phyloP scores from a whole-genome alignment of 2,797 vertebrate species.

The Hippoglossus hippoglossus region DNA sequence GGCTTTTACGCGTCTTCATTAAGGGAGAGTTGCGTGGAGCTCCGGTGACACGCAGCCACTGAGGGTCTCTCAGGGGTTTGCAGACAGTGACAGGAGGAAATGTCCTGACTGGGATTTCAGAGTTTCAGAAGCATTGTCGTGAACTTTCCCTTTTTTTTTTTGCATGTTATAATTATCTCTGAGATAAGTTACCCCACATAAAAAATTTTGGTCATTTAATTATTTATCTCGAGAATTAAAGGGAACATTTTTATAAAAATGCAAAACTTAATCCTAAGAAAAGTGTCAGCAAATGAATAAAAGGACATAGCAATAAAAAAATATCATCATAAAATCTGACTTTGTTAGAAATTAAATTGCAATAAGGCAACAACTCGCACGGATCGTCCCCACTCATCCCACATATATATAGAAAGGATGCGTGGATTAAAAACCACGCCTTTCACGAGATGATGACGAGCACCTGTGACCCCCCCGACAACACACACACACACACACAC shows the following conservation, averaged over 20 bases:
- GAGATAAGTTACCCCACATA: background rate
- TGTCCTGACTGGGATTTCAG: slow-evolving; percentile 26
- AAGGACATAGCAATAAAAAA: background rate
- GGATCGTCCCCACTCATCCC: slow-evolving; percentile 54
- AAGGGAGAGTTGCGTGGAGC: slow-evolving; percentile 72
- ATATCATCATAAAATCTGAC: slow-evolving; percentile 13
- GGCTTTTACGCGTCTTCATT: slow-evolving; percentile 80
- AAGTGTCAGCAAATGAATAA: background rate
- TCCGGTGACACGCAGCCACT: slow-evolving; percentile 54
- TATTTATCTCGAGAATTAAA: slow-evolving; percentile 8
- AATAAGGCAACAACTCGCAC: slow-evolving; percentile 8
- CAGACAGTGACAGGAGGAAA: slow-evolving; percentile 40
- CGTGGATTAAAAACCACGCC: slow-evolving; percentile 86
- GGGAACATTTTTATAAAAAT: background rate
- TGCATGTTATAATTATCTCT: background rate
- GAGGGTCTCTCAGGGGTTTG: slow-evolving; percentile 53
- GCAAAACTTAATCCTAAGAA: no score
- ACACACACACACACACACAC: slow-evolving; percentile 47
- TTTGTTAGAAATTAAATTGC: background rate
- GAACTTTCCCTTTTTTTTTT: background rate
- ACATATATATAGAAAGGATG: slow-evolving; percentile 79
- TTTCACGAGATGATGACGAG: slow-evolving; percentile 86
- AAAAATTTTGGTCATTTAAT: background rate
- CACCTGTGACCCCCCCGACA: slow-evolving; percentile 85
- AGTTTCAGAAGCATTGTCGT: slow-evolving; percentile 21